phyloP scores from a whole-genome alignment of 2,888 invertebrate species.

The Meloe dianella region DNA sequence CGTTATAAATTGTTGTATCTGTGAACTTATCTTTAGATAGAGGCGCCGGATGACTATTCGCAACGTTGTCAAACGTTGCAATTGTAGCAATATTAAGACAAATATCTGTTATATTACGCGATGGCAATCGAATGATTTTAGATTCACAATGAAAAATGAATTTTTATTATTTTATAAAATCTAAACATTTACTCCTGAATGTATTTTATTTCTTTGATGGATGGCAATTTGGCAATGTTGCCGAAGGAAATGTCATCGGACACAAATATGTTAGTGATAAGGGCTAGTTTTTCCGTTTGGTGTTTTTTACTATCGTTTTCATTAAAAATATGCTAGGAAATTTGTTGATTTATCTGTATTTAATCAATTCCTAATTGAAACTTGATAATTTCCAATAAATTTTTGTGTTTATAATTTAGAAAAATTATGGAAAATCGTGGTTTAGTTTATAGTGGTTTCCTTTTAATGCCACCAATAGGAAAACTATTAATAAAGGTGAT shows the following conservation, averaged over 20 bases:
- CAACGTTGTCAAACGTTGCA: too few relatives aligned
- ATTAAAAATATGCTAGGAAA: background rate
- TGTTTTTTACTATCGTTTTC: background rate
- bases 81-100: too few relatives aligned
- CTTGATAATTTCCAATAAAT: background rate
- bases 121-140: too few relatives aligned
- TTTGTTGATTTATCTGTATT: background rate
- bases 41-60: too few relatives aligned
- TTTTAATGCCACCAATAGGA: conserved; percentile 79
- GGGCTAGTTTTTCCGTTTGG: conserved; percentile 4
- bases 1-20: too few relatives aligned
- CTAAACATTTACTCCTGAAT: too few relatives aligned
- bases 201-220: too few relatives aligned
- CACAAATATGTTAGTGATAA: background rate
- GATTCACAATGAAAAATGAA: too few relatives aligned
- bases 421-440: conserved; percentile 74
- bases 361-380: background rate
- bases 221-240: background rate
- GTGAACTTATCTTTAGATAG: too few relatives aligned
- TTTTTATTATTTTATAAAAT: too few relatives aligned
- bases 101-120: too few relatives aligned
- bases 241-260: background rate
- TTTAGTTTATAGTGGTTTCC: conserved; percentile 76
- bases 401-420: background rate
- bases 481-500: conserved; percentile 78